Conservation (phyloP, 2,113 vertebrate genomes). For the Psettodes erumei region DNA sequence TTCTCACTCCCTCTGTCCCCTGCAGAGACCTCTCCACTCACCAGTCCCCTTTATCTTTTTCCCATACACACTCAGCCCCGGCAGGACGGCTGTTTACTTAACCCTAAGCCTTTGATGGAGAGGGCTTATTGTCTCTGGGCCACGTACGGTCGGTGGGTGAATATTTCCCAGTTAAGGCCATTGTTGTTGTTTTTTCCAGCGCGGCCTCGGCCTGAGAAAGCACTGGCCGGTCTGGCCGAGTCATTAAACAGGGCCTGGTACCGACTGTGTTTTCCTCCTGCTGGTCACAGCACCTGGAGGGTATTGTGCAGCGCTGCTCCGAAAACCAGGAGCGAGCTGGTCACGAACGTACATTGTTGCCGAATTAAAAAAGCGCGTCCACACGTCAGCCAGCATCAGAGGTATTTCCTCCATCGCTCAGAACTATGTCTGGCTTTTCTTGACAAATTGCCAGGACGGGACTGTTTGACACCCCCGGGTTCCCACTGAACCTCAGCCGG, state of each 20-base stretch:
- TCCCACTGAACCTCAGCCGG: conserved; percentile 64
- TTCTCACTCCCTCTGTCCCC: conserved; percentile 12
- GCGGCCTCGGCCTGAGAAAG: conserved; percentile 20
- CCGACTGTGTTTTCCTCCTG: conserved; percentile 36
- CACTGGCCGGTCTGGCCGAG: conserved; percentile 44
- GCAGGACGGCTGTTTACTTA: conserved; percentile 60
- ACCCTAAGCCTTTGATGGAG: conserved; percentile 55
- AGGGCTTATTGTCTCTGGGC: conserved; percentile 52
- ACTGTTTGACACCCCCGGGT: conserved; percentile 50
- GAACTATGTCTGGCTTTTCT: conserved; percentile 51
- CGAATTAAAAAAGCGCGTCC: background rate
- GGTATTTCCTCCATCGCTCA: conserved; percentile 17
- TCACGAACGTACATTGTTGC: background rate
- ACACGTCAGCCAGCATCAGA: background rate
- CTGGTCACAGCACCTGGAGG: conserved; percentile 28
- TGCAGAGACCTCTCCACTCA: conserved; percentile 11
- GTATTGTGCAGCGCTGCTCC: conserved; percentile 3
- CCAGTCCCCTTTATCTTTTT: conserved; percentile 29
- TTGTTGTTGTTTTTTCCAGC: conserved; percentile 55
- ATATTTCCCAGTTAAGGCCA: conserved; percentile 58
- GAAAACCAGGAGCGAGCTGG: conserved; percentile 14
- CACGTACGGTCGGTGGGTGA: conserved; percentile 35
- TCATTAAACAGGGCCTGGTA: conserved; percentile 47
- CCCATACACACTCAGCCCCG: conserved; percentile 48
- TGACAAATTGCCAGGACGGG: conserved; percentile 43